A percentile compares a stretch with the other conserved stretches of the same genome.
phyloP scores from a whole-genome alignment of 64 coral and sea anemone species.

The Montipora efflorescens region DNA sequence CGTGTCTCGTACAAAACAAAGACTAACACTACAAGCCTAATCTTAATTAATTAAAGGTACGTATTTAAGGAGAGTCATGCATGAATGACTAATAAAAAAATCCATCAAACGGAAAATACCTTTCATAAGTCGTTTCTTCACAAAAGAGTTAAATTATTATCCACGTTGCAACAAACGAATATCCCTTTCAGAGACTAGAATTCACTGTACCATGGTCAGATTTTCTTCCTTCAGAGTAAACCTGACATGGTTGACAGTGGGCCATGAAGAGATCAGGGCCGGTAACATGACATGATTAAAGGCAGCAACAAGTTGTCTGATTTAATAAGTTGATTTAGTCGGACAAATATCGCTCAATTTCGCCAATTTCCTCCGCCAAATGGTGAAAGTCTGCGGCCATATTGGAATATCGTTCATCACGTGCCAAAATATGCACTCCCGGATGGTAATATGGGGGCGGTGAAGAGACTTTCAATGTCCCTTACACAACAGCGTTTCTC shows the following conservation, averaged over 20 bases:
- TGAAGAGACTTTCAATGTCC: no score
- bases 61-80: no score
- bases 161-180: conserved; percentile 5
- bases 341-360: conserved; percentile 16
- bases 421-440: conserved; percentile 63
- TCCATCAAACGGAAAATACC: not conserved
- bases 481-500: no score
- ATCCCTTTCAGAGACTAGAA: not conserved
- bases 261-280: not conserved
- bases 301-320: not conserved
- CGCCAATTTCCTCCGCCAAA: conserved; percentile 16
- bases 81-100: not conserved
- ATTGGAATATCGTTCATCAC: conserved; percentile 67
- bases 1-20: no score
- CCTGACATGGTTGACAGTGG: not conserved
- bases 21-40: no score
- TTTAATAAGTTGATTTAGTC: not conserved
- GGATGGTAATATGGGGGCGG: not conserved
- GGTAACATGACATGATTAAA: conserved; percentile 8
- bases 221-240: not conserved
- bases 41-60: no score
- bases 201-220: not conserved
- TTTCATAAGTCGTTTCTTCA: not conserved
- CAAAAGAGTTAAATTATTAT: not conserved
- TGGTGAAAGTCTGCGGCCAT: conserved; percentile 71